Evolutionary conservation across 2,113 vertebrate species (phyloP).

Genomic region (Chrysemys picta): DNA sequence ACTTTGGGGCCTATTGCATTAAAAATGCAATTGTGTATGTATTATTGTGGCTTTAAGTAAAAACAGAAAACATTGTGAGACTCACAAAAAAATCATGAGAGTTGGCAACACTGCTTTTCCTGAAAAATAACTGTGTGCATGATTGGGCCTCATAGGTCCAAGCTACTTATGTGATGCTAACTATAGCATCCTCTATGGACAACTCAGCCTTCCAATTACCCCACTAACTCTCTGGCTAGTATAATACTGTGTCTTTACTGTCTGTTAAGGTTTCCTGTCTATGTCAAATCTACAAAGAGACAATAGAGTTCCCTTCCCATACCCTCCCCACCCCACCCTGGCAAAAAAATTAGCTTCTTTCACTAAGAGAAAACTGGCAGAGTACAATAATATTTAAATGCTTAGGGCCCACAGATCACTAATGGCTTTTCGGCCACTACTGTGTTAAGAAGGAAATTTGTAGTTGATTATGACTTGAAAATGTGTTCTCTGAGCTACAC

Average conservation of each 20-base stretch:
- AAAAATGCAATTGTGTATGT: neutral
- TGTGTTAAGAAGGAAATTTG: neutral
- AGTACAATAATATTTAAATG: neutral
- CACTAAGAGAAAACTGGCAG: neutral
- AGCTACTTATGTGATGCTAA: constrained; percentile 12
- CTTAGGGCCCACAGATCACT: neutral
- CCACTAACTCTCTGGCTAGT: constrained; percentile 43
- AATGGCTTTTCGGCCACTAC: neutral
- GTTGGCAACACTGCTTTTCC: neutral
- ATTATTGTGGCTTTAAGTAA: neutral
- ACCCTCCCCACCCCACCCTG: neutral
- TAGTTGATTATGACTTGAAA: neutral
- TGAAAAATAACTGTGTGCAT: neutral
- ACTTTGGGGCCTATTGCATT: neutral
- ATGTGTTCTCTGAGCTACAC: neutral
- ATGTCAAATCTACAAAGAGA: neutral
- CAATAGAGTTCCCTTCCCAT: neutral
- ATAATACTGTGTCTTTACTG: neutral
- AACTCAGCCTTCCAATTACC: constrained; percentile 31
- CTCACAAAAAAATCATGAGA: neutral
- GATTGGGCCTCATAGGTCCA: constrained; percentile 26
- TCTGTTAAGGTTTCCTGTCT: constrained; percentile 2
- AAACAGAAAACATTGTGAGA: neutral
- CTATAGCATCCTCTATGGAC: constrained; percentile 17
- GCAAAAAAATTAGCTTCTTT: neutral